phyloP scores from a whole-genome alignment of 2,113 vertebrate species.

The Ciconia maguari region DNA sequence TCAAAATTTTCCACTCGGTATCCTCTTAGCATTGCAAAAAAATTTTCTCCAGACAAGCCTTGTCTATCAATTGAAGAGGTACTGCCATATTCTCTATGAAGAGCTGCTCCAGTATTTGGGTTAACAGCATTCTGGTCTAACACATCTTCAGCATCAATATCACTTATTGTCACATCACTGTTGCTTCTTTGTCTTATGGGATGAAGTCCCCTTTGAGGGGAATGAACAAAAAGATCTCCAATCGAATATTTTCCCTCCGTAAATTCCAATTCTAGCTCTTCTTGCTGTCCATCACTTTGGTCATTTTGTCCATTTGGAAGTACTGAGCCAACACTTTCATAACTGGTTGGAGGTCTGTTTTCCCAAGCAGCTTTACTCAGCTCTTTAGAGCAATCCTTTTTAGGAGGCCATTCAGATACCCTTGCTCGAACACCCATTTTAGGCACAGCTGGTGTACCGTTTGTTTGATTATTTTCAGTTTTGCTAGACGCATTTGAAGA shows the following conservation, averaged over 20 bases:
- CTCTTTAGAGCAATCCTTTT: constrained; percentile 84
- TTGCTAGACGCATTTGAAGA: constrained; percentile 77
- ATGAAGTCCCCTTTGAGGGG: constrained; percentile 87
- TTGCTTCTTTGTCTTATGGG: constrained; percentile 95
- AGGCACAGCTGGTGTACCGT: constrained; percentile 89
- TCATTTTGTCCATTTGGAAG: constrained; percentile 87
- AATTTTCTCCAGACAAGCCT: constrained; percentile 86
- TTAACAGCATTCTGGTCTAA: constrained; percentile 93
- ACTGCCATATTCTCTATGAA: constrained; percentile 95
- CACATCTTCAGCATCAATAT: constrained; percentile 92
- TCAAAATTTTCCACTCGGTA: constrained; percentile 86
- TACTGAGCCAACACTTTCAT: constrained; percentile 79
- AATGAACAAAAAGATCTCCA: constrained; percentile 86
- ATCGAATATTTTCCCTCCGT: constrained; percentile 81
- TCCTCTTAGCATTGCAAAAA: constrained; percentile 90
- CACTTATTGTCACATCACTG: constrained; percentile 96
- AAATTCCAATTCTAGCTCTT: constrained; percentile 84
- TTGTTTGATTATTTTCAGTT: constrained; percentile 81
- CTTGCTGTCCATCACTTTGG: constrained; percentile 76
- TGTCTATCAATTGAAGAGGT: constrained; percentile 96
- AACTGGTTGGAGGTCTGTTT: constrained; percentile 78
- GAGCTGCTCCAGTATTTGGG: constrained; percentile 92
- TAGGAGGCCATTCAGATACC: constrained; percentile 95
- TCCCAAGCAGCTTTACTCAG: constrained; percentile 81
- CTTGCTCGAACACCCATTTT: constrained; percentile 97